A percentile compares a stretch with the other conserved stretches of the same genome.
Evolutionary conservation across 2,888 invertebrate genomes (phyloP).

Genomic region (Agriopis leucophaearia): DNA sequence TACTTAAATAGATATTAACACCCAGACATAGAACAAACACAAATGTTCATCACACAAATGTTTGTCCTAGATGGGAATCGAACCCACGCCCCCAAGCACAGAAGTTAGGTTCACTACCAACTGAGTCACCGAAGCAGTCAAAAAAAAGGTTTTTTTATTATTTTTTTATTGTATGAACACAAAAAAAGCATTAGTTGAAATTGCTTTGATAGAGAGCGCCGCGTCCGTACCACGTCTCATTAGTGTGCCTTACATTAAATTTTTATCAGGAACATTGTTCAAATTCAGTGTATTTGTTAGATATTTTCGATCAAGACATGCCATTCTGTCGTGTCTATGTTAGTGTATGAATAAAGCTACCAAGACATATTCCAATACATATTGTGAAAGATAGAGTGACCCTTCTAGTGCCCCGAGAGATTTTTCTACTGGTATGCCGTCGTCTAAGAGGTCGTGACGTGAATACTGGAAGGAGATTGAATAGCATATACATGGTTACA

Average conservation of each 20-base stretch:
- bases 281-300: conserved; percentile 13
- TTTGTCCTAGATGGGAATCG: no score
- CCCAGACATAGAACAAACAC: no score
- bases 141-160: no score
- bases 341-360: conserved; percentile 34
- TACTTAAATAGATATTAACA: no score
- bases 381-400: conserved; percentile 33
- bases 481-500: conserved; percentile 46
- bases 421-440: conserved; percentile 18
- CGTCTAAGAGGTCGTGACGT: conserved; percentile 29
- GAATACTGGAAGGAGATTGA: conserved; percentile 37
- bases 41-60: no score
- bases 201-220: no score
- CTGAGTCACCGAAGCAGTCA: no score
- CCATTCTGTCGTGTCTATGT: conserved; percentile 25
- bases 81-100: no score
- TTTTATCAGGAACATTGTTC: conserved; percentile 2
- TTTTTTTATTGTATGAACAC: no score
- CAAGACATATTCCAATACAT: conserved; percentile 27
- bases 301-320: conserved; percentile 22
- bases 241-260: not conserved
- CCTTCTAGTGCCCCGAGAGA: conserved; percentile 28
- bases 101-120: no score
- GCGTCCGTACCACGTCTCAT: not conserved
- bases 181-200: no score